phyloP scores from a whole-genome alignment of 2,888 invertebrate species.

The Polyploca ridens region DNA sequence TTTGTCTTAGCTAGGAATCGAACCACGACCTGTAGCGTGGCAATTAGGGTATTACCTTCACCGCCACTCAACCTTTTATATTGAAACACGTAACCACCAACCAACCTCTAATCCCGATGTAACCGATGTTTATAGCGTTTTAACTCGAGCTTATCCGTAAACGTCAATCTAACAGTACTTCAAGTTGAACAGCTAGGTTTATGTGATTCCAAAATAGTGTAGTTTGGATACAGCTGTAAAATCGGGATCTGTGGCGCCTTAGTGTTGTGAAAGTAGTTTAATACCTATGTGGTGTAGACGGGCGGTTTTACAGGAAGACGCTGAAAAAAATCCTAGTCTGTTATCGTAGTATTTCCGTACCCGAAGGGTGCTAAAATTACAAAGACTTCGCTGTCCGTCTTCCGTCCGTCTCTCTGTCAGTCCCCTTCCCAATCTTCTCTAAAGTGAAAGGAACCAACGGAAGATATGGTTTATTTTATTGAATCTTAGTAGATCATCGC shows the following conservation, averaged over 20 bases:
- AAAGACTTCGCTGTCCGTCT: too few species aligned
- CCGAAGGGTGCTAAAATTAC: too few species aligned
- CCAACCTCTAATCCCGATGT: not conserved
- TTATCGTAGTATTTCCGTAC: too few species aligned
- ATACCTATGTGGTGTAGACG: conserved; percentile 29
- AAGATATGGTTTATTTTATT: too few species aligned
- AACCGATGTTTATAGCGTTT: conserved; percentile 12
- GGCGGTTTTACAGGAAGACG: conserved; percentile 21
- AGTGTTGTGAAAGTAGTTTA: conserved; percentile 39
- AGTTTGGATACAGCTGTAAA: conserved; percentile 33
- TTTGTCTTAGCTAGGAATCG: too few species aligned
- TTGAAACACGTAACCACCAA: not conserved
- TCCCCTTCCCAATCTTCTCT: too few species aligned
- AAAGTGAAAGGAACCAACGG: too few species aligned
- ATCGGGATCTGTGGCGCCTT: conserved; percentile 42
- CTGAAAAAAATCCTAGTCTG: not conserved
- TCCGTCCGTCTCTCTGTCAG: too few species aligned
- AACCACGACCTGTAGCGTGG: too few species aligned
- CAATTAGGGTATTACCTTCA: too few species aligned
- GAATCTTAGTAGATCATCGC: too few species aligned
- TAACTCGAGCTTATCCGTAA: conserved; percentile 28
- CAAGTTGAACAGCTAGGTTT: conserved; percentile 36
- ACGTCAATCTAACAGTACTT: conserved; percentile 34
- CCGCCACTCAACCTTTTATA: too few species aligned
- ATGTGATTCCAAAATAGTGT: conserved; percentile 38